phyloP scores from a whole-genome alignment of 2,888 invertebrate genomes.

The Amaurobius ferox region DNA sequence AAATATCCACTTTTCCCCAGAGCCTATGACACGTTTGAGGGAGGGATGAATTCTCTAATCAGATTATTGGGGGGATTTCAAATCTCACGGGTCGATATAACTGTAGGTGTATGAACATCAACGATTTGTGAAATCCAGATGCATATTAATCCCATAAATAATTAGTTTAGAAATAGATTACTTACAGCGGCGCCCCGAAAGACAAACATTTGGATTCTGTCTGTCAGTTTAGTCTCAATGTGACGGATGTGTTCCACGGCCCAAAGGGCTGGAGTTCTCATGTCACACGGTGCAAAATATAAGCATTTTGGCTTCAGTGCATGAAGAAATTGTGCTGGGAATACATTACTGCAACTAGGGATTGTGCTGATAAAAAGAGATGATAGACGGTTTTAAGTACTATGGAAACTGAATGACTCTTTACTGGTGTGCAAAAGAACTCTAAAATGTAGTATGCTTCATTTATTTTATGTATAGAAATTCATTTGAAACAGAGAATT shows the following conservation, averaged over 20 bases:
- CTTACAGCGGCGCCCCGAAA: background rate
- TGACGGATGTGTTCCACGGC: background rate
- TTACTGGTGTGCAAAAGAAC: no score
- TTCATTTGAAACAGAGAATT: no score
- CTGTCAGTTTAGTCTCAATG: background rate
- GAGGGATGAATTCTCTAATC: no score
- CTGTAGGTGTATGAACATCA: no score
- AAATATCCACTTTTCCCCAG: no score
- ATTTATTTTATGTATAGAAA: no score
- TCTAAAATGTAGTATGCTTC: no score
- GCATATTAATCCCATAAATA: conserved; percentile 5
- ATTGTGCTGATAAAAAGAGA: background rate
- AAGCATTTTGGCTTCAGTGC: conserved; percentile 3
- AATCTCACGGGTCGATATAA: no score
- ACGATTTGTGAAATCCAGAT: background rate
- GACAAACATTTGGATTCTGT: background rate
- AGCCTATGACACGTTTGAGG: no score
- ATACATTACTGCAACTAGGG: background rate
- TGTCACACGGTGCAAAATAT: background rate
- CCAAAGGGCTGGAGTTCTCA: conserved; percentile 11
- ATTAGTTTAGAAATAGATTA: background rate
- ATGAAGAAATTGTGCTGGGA: conserved; percentile 6
- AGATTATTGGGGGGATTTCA: no score
- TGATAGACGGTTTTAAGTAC: no score
- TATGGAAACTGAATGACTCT: no score